Percentiles rank a stretch among this genome's conserved stretches.
These are phyloP conservation scores for Aurelia aurita complex sp. Pacific DNA, from an alignment of 30 jellyfish, hydroid and myxozoan species.

Conservation along the genomic window DNA sequence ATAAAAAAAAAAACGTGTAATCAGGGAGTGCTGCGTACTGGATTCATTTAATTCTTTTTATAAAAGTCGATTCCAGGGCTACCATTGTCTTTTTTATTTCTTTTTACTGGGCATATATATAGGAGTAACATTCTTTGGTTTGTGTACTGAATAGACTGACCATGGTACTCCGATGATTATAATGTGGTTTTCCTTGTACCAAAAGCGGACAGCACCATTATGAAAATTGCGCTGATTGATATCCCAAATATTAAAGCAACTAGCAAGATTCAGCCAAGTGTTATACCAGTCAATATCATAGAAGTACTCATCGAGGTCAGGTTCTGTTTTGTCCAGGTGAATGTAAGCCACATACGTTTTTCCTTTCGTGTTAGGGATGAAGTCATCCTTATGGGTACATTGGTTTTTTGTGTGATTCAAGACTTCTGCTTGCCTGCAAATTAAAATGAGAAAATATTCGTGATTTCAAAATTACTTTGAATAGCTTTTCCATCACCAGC, in stretches of 20 bases:
- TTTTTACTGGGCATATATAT: constrained; percentile 16
- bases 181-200: constrained; percentile 77
- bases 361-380: constrained; percentile 92
- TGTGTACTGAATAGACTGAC: constrained; percentile 68
- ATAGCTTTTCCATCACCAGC: too few relatives aligned
- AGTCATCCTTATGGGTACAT: constrained; percentile 69
- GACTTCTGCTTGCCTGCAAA: constrained; percentile 76
- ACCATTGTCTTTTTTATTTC: too few relatives aligned
- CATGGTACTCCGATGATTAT: constrained; percentile 71
- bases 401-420: constrained; percentile 80
- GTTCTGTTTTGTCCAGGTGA: constrained; percentile 12
- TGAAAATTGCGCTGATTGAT: constrained; percentile 87
- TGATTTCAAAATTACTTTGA: too few relatives aligned
- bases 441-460: too few relatives aligned
- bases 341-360: constrained; percentile 82
- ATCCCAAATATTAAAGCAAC: constrained; percentile 90
- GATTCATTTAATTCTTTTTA: too few relatives aligned
- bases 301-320: background rate
- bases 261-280: constrained; percentile 68
- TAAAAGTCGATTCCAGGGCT: too few relatives aligned
- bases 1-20: too few relatives aligned
- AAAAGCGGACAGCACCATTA: constrained; percentile 76
- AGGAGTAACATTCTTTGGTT: constrained; percentile 75
- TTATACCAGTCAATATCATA: background rate
- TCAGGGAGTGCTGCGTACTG: too few relatives aligned